A percentile compares a stretch with the other conserved stretches of the same genome.
Conservation (phyloP, 2,113 vertebrate genomes). For the Strigops habroptila region DNA sequence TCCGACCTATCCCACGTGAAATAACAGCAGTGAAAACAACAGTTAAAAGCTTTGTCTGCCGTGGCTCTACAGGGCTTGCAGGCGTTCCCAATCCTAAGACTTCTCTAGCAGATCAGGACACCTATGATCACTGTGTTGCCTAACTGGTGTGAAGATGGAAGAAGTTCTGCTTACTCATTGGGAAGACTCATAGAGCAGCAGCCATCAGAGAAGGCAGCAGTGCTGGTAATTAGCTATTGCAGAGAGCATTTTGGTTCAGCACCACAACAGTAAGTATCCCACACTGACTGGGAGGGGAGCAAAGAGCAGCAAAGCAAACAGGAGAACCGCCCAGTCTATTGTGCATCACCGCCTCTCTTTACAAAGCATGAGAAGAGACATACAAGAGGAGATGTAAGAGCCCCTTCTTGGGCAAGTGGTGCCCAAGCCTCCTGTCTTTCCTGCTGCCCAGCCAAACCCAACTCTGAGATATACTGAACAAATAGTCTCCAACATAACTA, state of each 20-base stretch:
- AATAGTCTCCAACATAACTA: background rate
- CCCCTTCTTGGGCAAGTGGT: background rate
- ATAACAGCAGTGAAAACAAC: background rate
- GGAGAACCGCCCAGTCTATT: background rate
- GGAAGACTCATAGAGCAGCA: background rate
- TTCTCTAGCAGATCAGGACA: background rate
- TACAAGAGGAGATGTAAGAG: background rate
- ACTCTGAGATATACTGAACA: accelerated
- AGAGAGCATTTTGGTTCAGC: background rate
- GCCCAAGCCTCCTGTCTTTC: background rate
- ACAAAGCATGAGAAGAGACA: background rate
- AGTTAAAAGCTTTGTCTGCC: background rate
- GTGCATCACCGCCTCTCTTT: accelerated
- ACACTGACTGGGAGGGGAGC: background rate
- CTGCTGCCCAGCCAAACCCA: background rate
- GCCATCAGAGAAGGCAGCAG: background rate
- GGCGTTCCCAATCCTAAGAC: background rate
- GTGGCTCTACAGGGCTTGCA: accelerated
- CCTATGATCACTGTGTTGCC: background rate
- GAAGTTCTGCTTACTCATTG: background rate
- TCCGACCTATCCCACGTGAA: background rate
- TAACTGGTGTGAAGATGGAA: background rate
- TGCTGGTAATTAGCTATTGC: background rate
- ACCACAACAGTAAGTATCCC: background rate
- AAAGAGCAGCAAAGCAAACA: background rate